Evolutionary conservation across 1,140 invertebrate species (phyloP).

Genomic region (Hylyphantes graminicola): DNA sequence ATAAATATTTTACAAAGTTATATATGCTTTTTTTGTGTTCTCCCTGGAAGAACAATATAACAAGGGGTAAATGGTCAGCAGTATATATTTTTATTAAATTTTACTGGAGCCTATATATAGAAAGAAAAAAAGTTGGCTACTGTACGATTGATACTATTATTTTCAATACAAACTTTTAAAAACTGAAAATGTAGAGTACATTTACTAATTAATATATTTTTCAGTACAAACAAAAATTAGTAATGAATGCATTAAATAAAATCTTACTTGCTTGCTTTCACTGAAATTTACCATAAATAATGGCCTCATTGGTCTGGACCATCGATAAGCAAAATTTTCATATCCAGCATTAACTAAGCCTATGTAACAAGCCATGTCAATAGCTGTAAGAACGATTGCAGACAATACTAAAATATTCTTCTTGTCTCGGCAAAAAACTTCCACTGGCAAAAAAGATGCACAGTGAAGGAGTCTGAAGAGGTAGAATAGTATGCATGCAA

Average conservation of each 20-base stretch:
- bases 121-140: too few relatives aligned
- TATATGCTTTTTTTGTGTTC: too few relatives aligned
- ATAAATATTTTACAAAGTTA: too few relatives aligned
- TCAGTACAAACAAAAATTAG: neutral
- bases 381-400: slow-evolving; percentile 67
- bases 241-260: slow-evolving; percentile 14
- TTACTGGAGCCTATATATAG: too few relatives aligned
- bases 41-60: too few relatives aligned
- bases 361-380: slow-evolving; percentile 69
- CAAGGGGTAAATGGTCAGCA: too few relatives aligned
- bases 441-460: slow-evolving; percentile 65
- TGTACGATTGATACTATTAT: too few relatives aligned
- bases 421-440: slow-evolving; percentile 69
- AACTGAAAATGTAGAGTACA: too few relatives aligned
- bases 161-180: too few relatives aligned
- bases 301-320: slow-evolving; percentile 69
- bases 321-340: slow-evolving; percentile 64
- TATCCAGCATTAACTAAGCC: slow-evolving; percentile 65
- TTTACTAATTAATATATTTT: too few relatives aligned
- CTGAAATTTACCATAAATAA: slow-evolving; percentile 72
- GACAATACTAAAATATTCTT: slow-evolving; percentile 69
- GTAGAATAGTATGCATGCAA: slow-evolving; percentile 67
- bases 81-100: too few relatives aligned
- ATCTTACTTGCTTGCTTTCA: slow-evolving; percentile 70
- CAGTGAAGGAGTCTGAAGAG: slow-evolving; percentile 67